Percentiles rank a stretch among this genome's conserved stretches.
These are phyloP conservation scores for Belonocnema kinseyi DNA, from an alignment of 1,140 invertebrate species.

Conservation along the genomic window DNA sequence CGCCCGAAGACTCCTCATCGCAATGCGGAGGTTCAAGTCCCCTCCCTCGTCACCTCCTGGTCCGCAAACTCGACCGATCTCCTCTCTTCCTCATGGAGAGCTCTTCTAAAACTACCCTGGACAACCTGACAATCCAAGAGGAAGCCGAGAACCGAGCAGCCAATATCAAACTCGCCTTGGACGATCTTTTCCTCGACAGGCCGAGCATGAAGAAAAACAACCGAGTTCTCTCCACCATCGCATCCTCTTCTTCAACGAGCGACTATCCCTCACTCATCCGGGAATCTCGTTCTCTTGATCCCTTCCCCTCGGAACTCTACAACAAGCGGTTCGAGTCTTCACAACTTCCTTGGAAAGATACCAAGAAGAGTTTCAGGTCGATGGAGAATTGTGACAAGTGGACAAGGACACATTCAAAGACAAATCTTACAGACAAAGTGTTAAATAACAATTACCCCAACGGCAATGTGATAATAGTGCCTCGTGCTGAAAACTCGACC, in stretches of 20 bases:
- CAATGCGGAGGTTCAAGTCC: slow-evolving; percentile 66
- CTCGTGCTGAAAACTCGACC: slow-evolving; percentile 61
- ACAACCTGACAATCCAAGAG: slow-evolving; percentile 70
- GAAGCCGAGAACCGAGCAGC: slow-evolving; percentile 67
- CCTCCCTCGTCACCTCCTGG: slow-evolving; percentile 53
- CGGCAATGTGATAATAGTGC: slow-evolving; percentile 73
- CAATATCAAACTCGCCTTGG: slow-evolving; percentile 66
- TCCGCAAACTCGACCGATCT: slow-evolving; percentile 58
- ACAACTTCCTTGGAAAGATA: slow-evolving; percentile 57
- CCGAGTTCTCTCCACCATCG: slow-evolving; percentile 75
- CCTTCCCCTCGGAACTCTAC: slow-evolving; percentile 63
- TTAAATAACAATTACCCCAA: slow-evolving; percentile 78
- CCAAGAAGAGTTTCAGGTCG: slow-evolving; percentile 64
- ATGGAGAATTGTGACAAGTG: slow-evolving; percentile 74
- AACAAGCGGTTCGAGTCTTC: slow-evolving; percentile 44
- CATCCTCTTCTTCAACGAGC: slow-evolving; percentile 75
- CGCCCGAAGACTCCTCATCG: slow-evolving; percentile 60
- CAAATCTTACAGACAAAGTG: slow-evolving; percentile 63
- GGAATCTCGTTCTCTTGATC: slow-evolving; percentile 76
- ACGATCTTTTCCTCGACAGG: slow-evolving; percentile 64
- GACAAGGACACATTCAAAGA: slow-evolving; percentile 42
- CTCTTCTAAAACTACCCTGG: slow-evolving; percentile 74
- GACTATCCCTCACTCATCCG: slow-evolving; percentile 71
- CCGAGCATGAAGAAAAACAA: slow-evolving; percentile 59
- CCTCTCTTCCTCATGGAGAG: slow-evolving; percentile 65